Evolutionary conservation across 1,140 invertebrate species (phyloP).

Genomic region (Neodiprion fabricii): DNA sequence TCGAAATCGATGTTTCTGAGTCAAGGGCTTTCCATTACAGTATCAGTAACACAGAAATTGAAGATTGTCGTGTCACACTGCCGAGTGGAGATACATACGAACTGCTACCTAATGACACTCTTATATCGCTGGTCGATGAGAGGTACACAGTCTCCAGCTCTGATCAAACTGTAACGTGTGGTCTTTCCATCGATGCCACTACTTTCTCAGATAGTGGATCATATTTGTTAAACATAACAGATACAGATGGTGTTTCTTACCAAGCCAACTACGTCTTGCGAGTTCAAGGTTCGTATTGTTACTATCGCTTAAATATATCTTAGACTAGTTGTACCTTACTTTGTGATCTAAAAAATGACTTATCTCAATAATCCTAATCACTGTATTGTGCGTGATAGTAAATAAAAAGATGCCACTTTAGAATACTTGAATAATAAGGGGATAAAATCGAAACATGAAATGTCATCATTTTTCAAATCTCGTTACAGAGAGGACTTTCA

Average conservation of each 20-base stretch:
- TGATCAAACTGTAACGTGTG: not conserved
- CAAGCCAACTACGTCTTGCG: not conserved
- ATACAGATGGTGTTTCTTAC: not conserved
- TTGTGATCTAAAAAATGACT: too few species aligned
- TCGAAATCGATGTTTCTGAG: not conserved
- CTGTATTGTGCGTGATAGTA: too few species aligned
- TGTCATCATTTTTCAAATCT: too few species aligned
- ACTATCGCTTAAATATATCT: too few species aligned
- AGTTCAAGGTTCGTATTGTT: slow-evolving; percentile 2
- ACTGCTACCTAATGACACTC: slow-evolving; percentile 8
- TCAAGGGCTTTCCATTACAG: not conserved
- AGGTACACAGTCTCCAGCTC: not conserved
- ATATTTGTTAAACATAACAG: not conserved
- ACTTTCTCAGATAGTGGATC: not conserved
- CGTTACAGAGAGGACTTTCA: not conserved
- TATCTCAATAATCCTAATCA: too few species aligned
- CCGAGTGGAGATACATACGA: not conserved
- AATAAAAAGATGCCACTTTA: too few species aligned
- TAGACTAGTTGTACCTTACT: too few species aligned
- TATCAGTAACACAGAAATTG: not conserved
- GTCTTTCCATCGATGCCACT: not conserved
- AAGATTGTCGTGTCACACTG: not conserved
- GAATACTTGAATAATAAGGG: too few species aligned
- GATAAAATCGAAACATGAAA: too few species aligned
- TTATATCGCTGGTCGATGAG: not conserved